A percentile compares a stretch with the other conserved stretches of the same genome.
Evolutionary conservation across 2,797 vertebrate genomes (phyloP).

Genomic region (Bradypodion pumilum): DNA sequence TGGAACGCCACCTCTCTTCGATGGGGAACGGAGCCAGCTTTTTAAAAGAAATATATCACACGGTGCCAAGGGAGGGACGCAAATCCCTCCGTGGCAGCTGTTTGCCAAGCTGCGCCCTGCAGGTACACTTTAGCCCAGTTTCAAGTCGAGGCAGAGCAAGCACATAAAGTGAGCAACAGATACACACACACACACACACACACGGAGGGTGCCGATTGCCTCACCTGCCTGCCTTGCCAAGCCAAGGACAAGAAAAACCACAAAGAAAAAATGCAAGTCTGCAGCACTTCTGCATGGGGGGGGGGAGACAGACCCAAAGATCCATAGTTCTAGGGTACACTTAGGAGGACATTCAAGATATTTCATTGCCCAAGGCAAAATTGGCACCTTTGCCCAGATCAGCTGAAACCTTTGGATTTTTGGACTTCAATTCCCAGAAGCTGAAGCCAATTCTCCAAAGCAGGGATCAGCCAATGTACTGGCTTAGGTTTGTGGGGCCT

Average conservation of each 20-base stretch:
- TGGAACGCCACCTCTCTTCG: not conserved
- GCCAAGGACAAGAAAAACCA: not conserved
- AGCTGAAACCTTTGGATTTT: too few species aligned
- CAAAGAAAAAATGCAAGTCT: not conserved
- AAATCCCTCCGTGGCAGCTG: not conserved
- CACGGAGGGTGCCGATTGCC: not conserved
- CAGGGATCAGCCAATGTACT: too few species aligned
- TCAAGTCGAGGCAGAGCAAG: constrained; percentile 51
- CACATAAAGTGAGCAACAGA: fast-evolving
- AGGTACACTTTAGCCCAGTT: constrained; percentile 41
- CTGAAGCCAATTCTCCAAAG: too few species aligned
- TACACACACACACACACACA: not conserved
- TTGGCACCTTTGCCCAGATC: not conserved
- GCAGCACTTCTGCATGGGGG: not conserved
- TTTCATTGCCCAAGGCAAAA: not conserved
- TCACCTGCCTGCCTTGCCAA: constrained; percentile 6
- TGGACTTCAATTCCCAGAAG: too few species aligned
- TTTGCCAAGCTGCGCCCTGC: constrained; percentile 10
- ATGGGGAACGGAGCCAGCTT: not conserved
- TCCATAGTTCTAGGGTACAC: not conserved
- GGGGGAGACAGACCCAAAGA: not conserved
- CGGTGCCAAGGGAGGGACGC: not conserved
- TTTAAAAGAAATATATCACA: not conserved
- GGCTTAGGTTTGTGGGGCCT: too few species aligned
- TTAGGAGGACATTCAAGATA: not conserved